A percentile compares a stretch with the other conserved stretches of the same genome.
Evolutionary conservation across 2,888 invertebrate genomes (phyloP).

Genomic region (Pyrochroa serraticornis): DNA sequence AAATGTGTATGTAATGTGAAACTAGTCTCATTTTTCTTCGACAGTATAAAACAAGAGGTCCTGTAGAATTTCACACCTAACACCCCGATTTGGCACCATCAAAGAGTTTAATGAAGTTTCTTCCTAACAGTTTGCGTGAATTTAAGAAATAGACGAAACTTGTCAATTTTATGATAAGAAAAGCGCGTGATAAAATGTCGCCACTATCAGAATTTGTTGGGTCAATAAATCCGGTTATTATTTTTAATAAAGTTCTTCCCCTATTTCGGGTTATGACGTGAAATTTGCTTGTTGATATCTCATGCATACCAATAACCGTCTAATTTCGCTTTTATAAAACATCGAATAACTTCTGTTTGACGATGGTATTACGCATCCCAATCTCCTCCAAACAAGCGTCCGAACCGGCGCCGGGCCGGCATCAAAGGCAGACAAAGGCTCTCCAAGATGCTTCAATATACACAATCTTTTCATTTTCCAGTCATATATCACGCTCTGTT

Average conservation of each 20-base stretch:
- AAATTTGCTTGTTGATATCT: constrained; percentile 36
- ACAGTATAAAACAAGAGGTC: no score
- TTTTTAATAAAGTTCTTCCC: constrained; percentile 17
- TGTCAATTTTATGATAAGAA: no score
- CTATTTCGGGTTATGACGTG: constrained; percentile 1
- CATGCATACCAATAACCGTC: constrained; percentile 28
- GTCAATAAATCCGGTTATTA: constrained; percentile 14
- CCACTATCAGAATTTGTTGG: constrained; percentile 16
- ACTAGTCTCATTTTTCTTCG: no score
- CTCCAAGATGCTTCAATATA: constrained; percentile 25
- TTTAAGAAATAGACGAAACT: no score
- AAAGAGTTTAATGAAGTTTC: no score
- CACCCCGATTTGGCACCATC: no score
- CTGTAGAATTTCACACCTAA: no score
- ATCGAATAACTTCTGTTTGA: constrained; percentile 45
- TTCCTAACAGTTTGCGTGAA: no score
- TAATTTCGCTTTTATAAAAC: constrained; percentile 38
- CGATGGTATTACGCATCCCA: constrained; percentile 44
- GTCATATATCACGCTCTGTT: constrained; percentile 44
- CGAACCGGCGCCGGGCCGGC: constrained; percentile 40
- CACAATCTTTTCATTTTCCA: constrained; percentile 39
- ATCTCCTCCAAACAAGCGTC: constrained; percentile 36
- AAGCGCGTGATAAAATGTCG: no score
- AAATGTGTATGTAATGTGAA: no score
- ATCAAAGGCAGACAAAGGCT: constrained; percentile 43